Base-by-base conservation (phyloP, 2,113 vertebrate genomes). In the Drymodes brunneopygia region DNA sequence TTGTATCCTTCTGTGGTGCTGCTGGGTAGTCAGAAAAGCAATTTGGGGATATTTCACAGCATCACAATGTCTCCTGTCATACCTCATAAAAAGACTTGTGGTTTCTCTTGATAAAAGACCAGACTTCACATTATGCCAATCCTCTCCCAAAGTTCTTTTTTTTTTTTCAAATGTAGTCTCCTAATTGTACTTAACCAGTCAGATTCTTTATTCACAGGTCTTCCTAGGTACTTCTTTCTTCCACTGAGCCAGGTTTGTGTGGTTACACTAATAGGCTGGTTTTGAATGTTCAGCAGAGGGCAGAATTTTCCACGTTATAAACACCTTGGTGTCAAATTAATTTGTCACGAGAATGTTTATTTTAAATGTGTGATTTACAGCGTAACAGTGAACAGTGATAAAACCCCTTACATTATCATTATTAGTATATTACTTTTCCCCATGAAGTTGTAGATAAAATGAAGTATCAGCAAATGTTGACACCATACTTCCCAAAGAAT, bases 261-360 rank as follows among this genome's bases (percentile, higher is more conserved):
- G 75, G 51, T 66, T 80, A 36, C 7, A 4, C 33, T 36, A 33
- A n/a, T 75, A 77, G 57, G 42, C 10, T 97, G 94, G 84, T 92
- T 78, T 87, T 57, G 35, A 94, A 36, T 72, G 91, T 96, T 95
- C 98, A 98, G 97, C 91, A 98, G 98, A 97, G 97, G 97, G 97
- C 97, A 98, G 97, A 88, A 96, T 98, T 98, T 97, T 91, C 97
- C 94, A 94, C 9, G 0, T 95, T 97, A 97, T 97, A 93, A 97
- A 86, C 73, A 93, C 40, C 73, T 90, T 10, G 0, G 47, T 82
- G 92, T 66, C 81, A 84, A 96, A 87, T 64, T 58, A 69, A 81
- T 96, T 97, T 96, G 96, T 87, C 90, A 96, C 7, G 5, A 81
- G 67, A 50, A 87, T 90, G 79, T 95, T 84, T 88, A 93, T 90